Base-by-base conservation (phyloP, 64 coral and sea anemone genomes). In the Porites australiensis region DNA sequence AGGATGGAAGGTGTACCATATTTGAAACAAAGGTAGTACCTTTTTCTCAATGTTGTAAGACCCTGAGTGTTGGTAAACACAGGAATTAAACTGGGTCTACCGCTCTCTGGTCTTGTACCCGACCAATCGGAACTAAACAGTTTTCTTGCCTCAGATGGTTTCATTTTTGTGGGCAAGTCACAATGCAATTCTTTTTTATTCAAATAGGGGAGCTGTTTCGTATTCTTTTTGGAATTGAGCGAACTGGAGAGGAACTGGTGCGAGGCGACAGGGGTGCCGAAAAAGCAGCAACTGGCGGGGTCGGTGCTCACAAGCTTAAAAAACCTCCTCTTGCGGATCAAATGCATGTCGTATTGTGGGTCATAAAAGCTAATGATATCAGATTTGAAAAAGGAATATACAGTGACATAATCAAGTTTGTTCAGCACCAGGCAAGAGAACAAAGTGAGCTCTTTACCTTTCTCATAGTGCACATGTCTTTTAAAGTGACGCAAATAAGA, bases 361-460 rank as follows among this genome's bases (percentile, higher is more conserved):
- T 93, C 10, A 93, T 93, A 69, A 93, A 88, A 21, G 92, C 85
- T 6, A 64, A 73, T 70, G 92, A 93, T 44, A 58, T 88, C 68
- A 88, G 92, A 66, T 87, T 93, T 66, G 58, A 77, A 74, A 7
- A 65, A 13, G 58, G 87, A 68, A 59, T 74, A 10, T 93, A 93
- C 92, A 65, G 58, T 27, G 92, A 93, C 15, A 93, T 64, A 3
- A 81, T 93, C 22, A 75, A 81, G 10, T 93, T 88, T 88, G 92
- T 88, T 45, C 77, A 58, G 48, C 3, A 88, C 2, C 58, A 63
- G 64, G 76, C 88, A 11, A 15, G 37, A 6, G 44, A 49, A n/a
- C 19, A 79, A 73, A 74, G 92, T 93, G 23, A 88, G 85, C 75
- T 37, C 27, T 37, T 37, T 37, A 37, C 27, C 27, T 1, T 37